Evolutionary conservation across 2,888 invertebrate genomes (phyloP).

Genomic region (Dendrolimus pini): DNA sequence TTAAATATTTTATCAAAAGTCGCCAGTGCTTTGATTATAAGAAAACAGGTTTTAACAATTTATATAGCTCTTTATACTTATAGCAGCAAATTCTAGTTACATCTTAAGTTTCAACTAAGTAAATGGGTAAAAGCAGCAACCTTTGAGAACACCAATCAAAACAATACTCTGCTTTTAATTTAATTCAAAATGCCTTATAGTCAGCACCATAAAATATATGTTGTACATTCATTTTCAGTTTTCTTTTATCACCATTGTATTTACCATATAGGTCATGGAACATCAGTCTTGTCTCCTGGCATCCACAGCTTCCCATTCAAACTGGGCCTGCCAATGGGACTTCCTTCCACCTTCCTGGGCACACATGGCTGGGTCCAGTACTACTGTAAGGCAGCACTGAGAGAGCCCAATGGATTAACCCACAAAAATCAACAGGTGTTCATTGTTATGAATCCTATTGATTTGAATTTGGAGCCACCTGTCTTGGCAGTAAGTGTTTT

Average conservation of each 20-base stretch:
- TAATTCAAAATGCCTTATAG: no score
- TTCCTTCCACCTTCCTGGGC: constrained; percentile 95
- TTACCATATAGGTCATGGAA: constrained; percentile 81
- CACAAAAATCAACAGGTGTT: constrained; percentile 98
- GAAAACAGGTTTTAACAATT: no score
- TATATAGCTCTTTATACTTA: no score
- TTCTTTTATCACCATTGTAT: neutral
- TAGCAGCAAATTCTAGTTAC: no score
- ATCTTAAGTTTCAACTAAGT: no score
- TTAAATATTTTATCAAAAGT: no score
- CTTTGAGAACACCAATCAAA: no score
- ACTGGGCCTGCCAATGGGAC: constrained; percentile 90
- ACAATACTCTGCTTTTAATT: no score
- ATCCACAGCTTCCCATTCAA: constrained; percentile 97
- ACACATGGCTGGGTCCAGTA: constrained; percentile 98
- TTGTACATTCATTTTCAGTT: no score
- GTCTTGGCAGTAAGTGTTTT: constrained; percentile 85
- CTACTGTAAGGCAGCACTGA: constrained; percentile 92
- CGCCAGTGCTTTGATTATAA: no score
- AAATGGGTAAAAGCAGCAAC: no score
- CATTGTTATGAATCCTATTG: constrained; percentile 97
- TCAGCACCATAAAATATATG: no score
- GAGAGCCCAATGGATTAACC: constrained; percentile 92
- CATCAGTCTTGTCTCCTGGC: constrained; percentile 91
- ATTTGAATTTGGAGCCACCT: constrained; percentile 92